Percentiles rank a stretch among this genome's conserved stretches.
These are phyloP conservation scores for Holothuria glaberrima DNA, from an alignment of 35 echinoderm and acorn worm genomes.

Conservation along the genomic window DNA sequence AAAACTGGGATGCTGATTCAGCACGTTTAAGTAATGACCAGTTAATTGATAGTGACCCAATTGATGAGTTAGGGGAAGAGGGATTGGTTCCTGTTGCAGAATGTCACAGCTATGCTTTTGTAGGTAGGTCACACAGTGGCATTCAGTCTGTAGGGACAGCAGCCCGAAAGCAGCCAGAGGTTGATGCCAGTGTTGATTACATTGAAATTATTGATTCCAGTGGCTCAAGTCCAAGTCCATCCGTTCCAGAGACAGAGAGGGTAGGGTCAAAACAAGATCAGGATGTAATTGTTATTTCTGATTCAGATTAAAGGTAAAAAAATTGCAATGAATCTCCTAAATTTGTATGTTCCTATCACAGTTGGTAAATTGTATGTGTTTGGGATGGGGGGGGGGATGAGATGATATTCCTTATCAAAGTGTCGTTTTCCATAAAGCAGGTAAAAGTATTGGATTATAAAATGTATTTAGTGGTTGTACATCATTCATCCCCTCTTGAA, in stretches of 20 bases:
- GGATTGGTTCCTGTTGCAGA: conserved; percentile 22
- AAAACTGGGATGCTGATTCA: no score
- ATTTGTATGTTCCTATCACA: no score
- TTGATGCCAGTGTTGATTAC: not conserved
- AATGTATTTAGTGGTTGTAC: no score
- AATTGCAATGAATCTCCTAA: no score
- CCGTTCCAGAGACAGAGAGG: not conserved
- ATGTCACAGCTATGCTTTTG: conserved; percentile 34
- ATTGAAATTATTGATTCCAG: conserved; percentile 46
- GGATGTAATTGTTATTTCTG: conserved; percentile 50
- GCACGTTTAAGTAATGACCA: no score
- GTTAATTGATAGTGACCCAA: conserved; percentile 11
- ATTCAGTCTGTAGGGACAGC: not conserved
- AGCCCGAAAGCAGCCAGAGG: not conserved
- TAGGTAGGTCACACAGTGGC: not conserved
- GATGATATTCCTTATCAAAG: no score
- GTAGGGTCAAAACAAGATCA: not conserved
- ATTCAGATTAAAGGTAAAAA: conserved; percentile 13
- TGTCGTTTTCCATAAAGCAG: no score
- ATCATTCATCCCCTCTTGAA: no score
- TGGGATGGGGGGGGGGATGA: no score
- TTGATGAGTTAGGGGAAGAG: conserved; percentile 21
- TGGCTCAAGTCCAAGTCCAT: not conserved
- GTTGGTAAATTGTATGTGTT: no score
- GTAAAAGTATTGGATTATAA: no score